Evolutionary conservation across 2,113 vertebrate species (phyloP).

Genomic region (Aix galericulata): DNA sequence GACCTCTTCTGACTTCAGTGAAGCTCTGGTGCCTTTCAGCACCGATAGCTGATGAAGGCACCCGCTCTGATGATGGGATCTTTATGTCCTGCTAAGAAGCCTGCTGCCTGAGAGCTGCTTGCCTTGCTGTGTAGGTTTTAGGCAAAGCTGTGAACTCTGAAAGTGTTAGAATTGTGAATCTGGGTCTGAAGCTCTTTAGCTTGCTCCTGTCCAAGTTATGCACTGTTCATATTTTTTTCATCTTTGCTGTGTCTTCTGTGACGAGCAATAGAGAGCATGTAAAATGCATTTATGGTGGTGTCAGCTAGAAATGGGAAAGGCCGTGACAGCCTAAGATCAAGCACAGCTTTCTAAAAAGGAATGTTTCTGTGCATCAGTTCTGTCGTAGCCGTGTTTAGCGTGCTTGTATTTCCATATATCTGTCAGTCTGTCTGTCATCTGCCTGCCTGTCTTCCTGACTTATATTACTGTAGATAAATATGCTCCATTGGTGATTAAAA

Average conservation of each 20-base stretch:
- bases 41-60: neutral
- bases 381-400: neutral
- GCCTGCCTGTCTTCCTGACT: slow-evolving; percentile 18
- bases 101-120: neutral
- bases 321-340: neutral
- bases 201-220: neutral
- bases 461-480: slow-evolving; percentile 18
- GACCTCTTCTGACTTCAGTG: neutral
- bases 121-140: neutral
- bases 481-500: slow-evolving; percentile 38
- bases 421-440: slow-evolving; percentile 66
- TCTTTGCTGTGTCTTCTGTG: neutral
- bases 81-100: neutral
- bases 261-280: neutral
- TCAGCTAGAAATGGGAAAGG: neutral
- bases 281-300: neutral
- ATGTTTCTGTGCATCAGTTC: neutral
- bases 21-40: neutral
- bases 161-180: neutral
- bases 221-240: neutral
- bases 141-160: neutral
- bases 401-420: slow-evolving; percentile 45
- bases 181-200: neutral
- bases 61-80: neutral
- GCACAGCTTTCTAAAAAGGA: neutral